Base-by-base conservation (phyloP, 2,797 vertebrate genomes). In the Clarias laeviceps region DNA sequence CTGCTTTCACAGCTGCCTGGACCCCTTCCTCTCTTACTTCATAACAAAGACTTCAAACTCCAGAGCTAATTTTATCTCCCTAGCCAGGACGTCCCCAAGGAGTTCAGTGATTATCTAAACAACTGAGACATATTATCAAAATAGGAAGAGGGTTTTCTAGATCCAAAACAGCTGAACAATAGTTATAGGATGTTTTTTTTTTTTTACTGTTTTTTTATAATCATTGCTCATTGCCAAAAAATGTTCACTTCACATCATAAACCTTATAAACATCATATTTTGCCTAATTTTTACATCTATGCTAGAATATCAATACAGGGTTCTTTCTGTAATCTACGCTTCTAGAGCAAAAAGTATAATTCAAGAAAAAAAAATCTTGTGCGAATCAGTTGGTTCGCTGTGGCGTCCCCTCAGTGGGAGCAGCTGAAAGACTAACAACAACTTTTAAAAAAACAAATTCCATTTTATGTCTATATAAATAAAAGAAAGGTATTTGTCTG, bases 1-100 rank as follows among this genome's bases (percentile, higher is more conserved):
- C 89, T 97, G 97, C 90, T 91, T 99, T 73, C 98, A 98, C 88
- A 98, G 97, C 87, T 99, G 97, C 89, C 92, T 99, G 69, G 97
- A 99, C 85, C 97, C 97, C 85, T 96, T 98, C 88, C 96, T 99
- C 87, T 97, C 96, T 90, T 95, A 96, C 90, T 92, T 99, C 22
- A 94, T 97, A 93, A 96, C 96, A 2, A 95, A 91, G 86, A 92
- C 91, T 2, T 72, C 89, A 2, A 82, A 91, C 62, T 93, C 94
- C 82, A 91, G 90, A 40, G 87, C 92, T 79, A 88, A 91, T 69
- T 94, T 94, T 82, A 91, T 91, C 81, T 90, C 93, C 17, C 70
- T 92, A 29, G 89, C 62, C 3, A 82, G 88, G 80, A 87, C 61
- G 73, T 79, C 87, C 40, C 87, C 66, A 34, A 90, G 90, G 66